phyloP scores from a whole-genome alignment of 23 tunicate genomes.

The Halocynthia roretzi region DNA sequence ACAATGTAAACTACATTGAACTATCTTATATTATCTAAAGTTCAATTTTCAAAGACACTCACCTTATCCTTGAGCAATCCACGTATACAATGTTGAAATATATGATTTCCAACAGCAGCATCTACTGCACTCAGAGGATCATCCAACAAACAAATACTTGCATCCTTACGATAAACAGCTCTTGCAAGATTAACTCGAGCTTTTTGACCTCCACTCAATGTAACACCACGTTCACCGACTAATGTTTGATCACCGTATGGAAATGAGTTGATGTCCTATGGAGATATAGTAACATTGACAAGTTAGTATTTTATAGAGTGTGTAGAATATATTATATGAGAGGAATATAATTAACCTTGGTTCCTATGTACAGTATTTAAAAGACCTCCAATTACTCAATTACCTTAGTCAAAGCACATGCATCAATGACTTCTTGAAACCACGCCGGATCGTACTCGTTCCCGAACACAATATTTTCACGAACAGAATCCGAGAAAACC shows the following conservation, averaged over 20 bases:
- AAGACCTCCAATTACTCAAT: background rate
- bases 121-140: constrained; percentile 97
- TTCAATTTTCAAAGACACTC: background rate
- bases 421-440: background rate
- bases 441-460: background rate
- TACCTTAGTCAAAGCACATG: constrained; percentile 15
- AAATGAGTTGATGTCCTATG: constrained; percentile 53
- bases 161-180: constrained; percentile 52
- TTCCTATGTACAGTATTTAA: too few relatives aligned
- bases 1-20: too few relatives aligned
- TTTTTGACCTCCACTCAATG: constrained; percentile 95
- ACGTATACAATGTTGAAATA: constrained; percentile 64
- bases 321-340: background rate
- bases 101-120: constrained; percentile 60
- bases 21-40: background rate
- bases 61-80: constrained; percentile 50
- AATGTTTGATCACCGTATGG: constrained; percentile 62
- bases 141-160: constrained; percentile 60
- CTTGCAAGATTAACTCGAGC: constrained; percentile 90
- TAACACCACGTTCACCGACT: constrained; percentile 89
- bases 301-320: background rate
- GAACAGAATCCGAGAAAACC: background rate
- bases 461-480: constrained; percentile 17
- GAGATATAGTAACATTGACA: background rate
- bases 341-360: background rate